Evolutionary conservation across 2,113 vertebrate species (phyloP).

Genomic region (Rhegmatorhina hoffmannsi): DNA sequence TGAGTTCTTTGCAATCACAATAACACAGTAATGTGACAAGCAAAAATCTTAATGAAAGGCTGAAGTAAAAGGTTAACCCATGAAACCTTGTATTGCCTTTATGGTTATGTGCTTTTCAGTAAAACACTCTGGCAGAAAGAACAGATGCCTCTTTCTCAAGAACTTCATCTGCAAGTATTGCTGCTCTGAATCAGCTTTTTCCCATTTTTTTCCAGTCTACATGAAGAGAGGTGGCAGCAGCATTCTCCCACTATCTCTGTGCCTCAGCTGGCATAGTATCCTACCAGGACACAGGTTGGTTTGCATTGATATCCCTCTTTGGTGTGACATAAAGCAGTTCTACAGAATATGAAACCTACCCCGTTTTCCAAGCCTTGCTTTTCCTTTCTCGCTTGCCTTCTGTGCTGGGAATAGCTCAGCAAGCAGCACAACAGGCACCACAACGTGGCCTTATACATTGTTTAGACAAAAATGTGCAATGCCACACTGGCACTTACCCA

Average conservation of each 20-base stretch:
- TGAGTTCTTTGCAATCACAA: not conserved
- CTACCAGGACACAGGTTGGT: not conserved
- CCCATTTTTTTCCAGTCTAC: not conserved
- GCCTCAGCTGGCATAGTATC: not conserved
- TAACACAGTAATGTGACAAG: not conserved
- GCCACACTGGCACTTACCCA: not conserved
- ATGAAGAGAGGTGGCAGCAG: not conserved
- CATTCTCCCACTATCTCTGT: not conserved
- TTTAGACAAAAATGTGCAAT: not conserved
- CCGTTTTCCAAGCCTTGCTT: not conserved
- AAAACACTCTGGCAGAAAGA: not conserved
- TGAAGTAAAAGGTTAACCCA: not conserved
- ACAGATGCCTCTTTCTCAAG: not conserved
- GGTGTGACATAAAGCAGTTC: not conserved
- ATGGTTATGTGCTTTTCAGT: not conserved
- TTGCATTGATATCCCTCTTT: accelerated
- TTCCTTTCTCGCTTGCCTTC: not conserved
- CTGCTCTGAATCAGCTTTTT: not conserved
- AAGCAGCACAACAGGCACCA: not conserved
- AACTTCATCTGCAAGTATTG: not conserved
- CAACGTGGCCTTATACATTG: accelerated
- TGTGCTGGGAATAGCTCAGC: not conserved
- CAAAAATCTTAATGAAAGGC: not conserved
- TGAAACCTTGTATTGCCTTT: not conserved
- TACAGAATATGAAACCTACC: not conserved